A percentile compares a stretch with the other conserved stretches of the same genome.
Evolutionary conservation across 1,140 invertebrate species (phyloP).

Genomic region (Hesperophylax magnus): DNA sequence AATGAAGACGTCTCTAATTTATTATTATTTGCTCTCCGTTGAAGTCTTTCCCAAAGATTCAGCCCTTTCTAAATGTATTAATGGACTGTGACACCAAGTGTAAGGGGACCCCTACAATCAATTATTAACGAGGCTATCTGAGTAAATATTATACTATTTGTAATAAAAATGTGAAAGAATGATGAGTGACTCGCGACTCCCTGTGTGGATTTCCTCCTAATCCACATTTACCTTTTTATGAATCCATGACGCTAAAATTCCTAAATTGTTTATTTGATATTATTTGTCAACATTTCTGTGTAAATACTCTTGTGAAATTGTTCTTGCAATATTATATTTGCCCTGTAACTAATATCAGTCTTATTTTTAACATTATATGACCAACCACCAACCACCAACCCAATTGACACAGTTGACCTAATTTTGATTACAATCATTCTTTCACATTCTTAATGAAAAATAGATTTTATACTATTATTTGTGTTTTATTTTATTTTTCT

Average conservation of each 20-base stretch:
- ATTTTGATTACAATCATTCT: constrained; percentile 53
- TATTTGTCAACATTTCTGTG: constrained; percentile 15
- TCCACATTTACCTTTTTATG: constrained; percentile 27
- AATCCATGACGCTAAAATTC: constrained; percentile 22
- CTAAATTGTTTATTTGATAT: constrained; percentile 13
- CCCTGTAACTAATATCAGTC: constrained; percentile 36
- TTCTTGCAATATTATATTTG: constrained; percentile 19
- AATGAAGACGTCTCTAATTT: not conserved
- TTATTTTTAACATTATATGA: constrained; percentile 55
- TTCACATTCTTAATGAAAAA: constrained; percentile 52
- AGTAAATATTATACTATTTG: constrained; percentile 1
- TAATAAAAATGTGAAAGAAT: constrained; percentile 56
- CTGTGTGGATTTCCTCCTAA: constrained; percentile 22
- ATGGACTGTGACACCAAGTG: not conserved
- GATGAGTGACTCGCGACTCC: constrained; percentile 43
- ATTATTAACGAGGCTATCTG: not conserved
- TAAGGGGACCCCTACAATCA: not conserved
- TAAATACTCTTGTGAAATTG: constrained; percentile 22
- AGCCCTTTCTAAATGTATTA: not conserved
- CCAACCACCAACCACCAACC: constrained; percentile 41
- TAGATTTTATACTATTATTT: constrained; percentile 40
- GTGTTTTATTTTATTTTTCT: constrained; percentile 22
- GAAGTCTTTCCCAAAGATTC: not conserved
- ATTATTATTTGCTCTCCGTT: not conserved
- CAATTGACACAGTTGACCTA: constrained; percentile 51